Conservation (phyloP, 2,888 invertebrate species). For the Augiades crinisus region DNA sequence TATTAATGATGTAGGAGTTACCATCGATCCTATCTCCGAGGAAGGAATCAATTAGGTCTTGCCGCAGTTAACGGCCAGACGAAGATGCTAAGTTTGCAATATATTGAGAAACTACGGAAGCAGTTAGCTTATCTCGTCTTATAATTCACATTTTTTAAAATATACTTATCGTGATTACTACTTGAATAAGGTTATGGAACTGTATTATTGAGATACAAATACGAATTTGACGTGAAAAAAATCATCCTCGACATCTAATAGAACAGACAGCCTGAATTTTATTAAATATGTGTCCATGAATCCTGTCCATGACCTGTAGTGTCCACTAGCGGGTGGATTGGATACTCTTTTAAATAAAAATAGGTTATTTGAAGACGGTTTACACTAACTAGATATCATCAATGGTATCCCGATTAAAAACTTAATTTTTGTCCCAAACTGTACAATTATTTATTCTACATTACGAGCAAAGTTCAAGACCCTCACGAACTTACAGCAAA, state of each 20-base stretch:
- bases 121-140: not conserved
- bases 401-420: not conserved
- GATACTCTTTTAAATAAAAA: no score
- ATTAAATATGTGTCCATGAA: no score
- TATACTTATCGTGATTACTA: not conserved
- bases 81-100: not conserved
- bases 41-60: not conserved
- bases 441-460: not conserved
- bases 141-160: not conserved
- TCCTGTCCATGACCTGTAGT: no score
- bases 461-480: slow-evolving; percentile 4
- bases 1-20: not conserved
- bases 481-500: not conserved
- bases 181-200: not conserved
- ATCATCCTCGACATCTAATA: no score
- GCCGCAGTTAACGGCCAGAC: not conserved
- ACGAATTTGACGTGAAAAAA: no score
- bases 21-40: not conserved
- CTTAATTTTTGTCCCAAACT: not conserved
- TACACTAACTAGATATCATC: no score
- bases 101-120: not conserved
- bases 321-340: no score
- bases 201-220: no score
- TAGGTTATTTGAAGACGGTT: no score
- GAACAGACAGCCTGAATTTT: no score